Evolutionary conservation across 2,113 vertebrate species (phyloP).

Genomic region (Oreochromis aureus): DNA sequence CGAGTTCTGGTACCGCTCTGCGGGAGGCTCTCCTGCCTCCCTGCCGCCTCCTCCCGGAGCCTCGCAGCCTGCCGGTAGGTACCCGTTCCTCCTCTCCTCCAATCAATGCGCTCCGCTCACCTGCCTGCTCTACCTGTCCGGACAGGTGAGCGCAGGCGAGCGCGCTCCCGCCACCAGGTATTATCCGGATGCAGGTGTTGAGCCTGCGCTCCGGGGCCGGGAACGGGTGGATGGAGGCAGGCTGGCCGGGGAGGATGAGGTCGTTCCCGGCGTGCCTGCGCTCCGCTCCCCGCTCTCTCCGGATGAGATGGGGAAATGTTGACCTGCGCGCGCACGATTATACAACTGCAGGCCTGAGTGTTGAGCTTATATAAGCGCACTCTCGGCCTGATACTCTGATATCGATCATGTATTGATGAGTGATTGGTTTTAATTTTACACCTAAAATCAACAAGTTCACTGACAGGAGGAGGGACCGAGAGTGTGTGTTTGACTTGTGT

Average conservation of each 20-base stretch:
- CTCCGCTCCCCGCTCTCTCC: background rate
- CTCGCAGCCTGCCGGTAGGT: background rate
- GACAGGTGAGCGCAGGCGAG: conserved; percentile 33
- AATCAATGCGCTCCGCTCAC: conserved; percentile 25
- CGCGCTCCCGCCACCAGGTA: background rate
- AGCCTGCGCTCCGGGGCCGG: background rate
- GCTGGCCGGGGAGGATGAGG: background rate
- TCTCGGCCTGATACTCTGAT: background rate
- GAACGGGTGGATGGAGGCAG: background rate
- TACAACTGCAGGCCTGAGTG: background rate
- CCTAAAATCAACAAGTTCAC: background rate
- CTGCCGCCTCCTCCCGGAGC: background rate
- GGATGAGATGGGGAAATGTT: background rate
- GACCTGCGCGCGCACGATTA: background rate
- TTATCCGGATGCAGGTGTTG: background rate
- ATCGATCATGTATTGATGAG: background rate
- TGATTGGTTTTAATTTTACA: background rate
- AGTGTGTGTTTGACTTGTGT: background rate
- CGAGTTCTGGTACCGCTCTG: background rate
- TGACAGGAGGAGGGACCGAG: background rate
- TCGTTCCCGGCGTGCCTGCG: background rate
- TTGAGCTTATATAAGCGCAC: background rate
- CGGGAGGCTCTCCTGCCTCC: background rate
- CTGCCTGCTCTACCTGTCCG: conserved; percentile 36
- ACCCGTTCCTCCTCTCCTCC: background rate